These are phyloP conservation scores for Camponotus fellah DNA, from an alignment of 2,888 invertebrate genomes.

Conservation along the genomic window DNA sequence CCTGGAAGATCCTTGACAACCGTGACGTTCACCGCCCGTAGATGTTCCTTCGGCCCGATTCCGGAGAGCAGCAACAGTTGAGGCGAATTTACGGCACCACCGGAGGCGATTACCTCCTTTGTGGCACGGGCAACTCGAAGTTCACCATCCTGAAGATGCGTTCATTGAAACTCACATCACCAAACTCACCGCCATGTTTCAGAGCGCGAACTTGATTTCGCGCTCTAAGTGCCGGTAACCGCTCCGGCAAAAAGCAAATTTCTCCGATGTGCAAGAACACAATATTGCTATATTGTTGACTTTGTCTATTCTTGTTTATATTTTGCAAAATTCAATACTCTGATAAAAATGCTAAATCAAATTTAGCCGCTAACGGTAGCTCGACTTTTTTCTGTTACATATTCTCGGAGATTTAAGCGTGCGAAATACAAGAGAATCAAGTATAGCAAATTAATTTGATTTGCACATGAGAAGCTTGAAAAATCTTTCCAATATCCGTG, in stretches of 20 bases:
- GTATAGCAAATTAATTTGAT: not conserved
- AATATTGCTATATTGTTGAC: not conserved
- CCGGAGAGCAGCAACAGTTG: slow-evolving; percentile 90
- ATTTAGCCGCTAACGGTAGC: not conserved
- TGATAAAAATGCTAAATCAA: not conserved
- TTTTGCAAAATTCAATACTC: not conserved
- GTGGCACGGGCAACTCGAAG: slow-evolving; percentile 73
- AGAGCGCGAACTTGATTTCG: slow-evolving; percentile 46
- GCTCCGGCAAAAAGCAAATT: slow-evolving; percentile 42
- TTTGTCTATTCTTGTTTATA: not conserved
- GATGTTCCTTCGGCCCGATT: slow-evolving; percentile 89
- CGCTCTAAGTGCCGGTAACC: slow-evolving; percentile 41
- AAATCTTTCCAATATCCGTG: not conserved
- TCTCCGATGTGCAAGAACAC: not conserved
- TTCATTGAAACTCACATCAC: slow-evolving; percentile 33
- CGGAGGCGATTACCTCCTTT: slow-evolving; percentile 88
- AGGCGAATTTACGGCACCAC: slow-evolving; percentile 90
- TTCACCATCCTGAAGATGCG: slow-evolving; percentile 76
- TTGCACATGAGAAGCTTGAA: not conserved
- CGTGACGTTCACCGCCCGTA: slow-evolving; percentile 88
- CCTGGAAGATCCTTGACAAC: slow-evolving; percentile 88
- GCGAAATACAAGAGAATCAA: not conserved
- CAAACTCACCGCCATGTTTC: slow-evolving; percentile 21
- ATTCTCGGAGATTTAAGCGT: not conserved
- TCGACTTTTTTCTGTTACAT: not conserved